Percentiles rank a stretch among this genome's conserved stretches.
Conservation (phyloP, 2,888 invertebrate species). For the Ormia ochracea region DNA sequence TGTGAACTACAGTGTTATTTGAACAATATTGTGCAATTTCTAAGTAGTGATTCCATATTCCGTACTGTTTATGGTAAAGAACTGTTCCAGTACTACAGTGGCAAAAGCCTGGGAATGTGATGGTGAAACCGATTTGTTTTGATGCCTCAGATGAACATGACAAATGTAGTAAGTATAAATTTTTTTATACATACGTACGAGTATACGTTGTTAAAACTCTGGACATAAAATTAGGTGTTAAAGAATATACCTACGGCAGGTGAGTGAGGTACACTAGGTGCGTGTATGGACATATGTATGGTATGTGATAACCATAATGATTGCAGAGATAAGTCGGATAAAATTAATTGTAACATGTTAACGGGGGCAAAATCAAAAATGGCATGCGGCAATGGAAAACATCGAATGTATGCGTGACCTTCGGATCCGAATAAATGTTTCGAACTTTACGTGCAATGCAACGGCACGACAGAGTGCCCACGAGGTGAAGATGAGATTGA, state of each 20-base stretch:
- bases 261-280: constrained; percentile 78
- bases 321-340: constrained; percentile 80
- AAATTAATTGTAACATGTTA: constrained; percentile 76
- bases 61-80: constrained; percentile 74
- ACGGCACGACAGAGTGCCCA: constrained; percentile 83
- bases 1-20: constrained; percentile 77
- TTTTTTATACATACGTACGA: neutral
- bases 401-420: constrained; percentile 71
- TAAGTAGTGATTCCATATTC: constrained; percentile 48
- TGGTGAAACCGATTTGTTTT: constrained; percentile 83
- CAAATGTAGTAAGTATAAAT: constrained; percentile 76
- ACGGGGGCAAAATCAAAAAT: constrained; percentile 48
- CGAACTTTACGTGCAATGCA: constrained; percentile 78
- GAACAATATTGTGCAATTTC: constrained; percentile 77
- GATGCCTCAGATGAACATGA: constrained; percentile 86
- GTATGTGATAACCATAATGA: constrained; percentile 80
- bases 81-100: constrained; percentile 82
- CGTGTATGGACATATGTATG: constrained; percentile 79
- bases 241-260: constrained; percentile 71
- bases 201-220: neutral
- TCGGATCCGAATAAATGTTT: constrained; percentile 72
- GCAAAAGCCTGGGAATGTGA: constrained; percentile 84
- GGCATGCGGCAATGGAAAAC: constrained; percentile 75
- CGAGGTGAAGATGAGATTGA: constrained; percentile 84
- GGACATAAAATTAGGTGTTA: constrained; percentile 56